A percentile compares a stretch with the other conserved stretches of the same genome.
Conservation (phyloP, 2,888 invertebrate genomes). For the Eristalis pertinax region DNA sequence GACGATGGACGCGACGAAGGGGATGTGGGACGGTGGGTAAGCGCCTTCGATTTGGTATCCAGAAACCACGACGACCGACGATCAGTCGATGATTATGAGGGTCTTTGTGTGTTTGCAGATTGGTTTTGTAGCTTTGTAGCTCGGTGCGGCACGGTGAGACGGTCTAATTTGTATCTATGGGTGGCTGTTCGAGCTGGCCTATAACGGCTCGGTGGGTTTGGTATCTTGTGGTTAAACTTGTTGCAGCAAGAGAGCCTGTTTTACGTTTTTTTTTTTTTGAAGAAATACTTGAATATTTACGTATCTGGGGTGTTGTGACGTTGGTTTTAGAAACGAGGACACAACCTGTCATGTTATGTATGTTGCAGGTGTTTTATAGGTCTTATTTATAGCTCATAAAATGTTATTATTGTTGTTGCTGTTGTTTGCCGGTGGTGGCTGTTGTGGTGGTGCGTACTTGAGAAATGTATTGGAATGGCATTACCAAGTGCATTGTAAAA, state of each 20-base stretch:
- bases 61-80: not conserved
- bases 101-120: slow-evolving; percentile 5
- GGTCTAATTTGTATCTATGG: slow-evolving; percentile 66
- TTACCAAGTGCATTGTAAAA: not conserved
- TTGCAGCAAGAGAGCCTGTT: slow-evolving; percentile 63
- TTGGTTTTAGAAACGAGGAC: slow-evolving; percentile 54
- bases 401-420: not conserved
- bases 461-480: not conserved
- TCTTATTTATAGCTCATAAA: not conserved
- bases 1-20: not conserved
- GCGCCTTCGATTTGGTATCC: not conserved
- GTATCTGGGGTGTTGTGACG: slow-evolving; percentile 56
- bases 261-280: not conserved
- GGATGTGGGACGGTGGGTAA: not conserved
- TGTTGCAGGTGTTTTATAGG: slow-evolving; percentile 61
- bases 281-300: slow-evolving; percentile 45
- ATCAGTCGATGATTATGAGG: slow-evolving; percentile 4
- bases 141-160: slow-evolving; percentile 11
- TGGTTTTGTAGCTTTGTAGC: not conserved
- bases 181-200: slow-evolving; percentile 11
- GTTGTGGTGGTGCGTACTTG: not conserved
- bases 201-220: slow-evolving; percentile 29
- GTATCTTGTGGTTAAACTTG: slow-evolving; percentile 69
- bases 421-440: not conserved
- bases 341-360: slow-evolving; percentile 63